These are phyloP conservation scores for Myopa testacea DNA, from an alignment of 2,888 invertebrate species.

Conservation along the genomic window DNA sequence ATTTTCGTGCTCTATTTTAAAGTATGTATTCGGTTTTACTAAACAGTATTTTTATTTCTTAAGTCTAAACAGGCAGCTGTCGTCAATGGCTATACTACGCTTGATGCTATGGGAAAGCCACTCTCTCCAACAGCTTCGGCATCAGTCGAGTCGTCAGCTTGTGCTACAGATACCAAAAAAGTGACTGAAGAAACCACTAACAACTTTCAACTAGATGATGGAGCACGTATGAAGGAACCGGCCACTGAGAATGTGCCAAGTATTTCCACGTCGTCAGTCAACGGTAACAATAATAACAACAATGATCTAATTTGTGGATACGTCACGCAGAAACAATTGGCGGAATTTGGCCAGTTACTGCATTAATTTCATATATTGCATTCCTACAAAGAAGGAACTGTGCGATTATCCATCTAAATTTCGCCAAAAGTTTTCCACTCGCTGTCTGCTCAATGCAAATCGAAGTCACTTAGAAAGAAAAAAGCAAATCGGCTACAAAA, in stretches of 20 bases:
- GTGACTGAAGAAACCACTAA: background rate
- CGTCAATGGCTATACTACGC: slow-evolving; percentile 52
- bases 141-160: background rate
- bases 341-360: slow-evolving; percentile 57
- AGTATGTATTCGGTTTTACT: background rate
- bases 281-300: slow-evolving; percentile 44
- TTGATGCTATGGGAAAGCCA: slow-evolving; percentile 52
- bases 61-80: slow-evolving; percentile 5
- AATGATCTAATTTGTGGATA: slow-evolving; percentile 55
- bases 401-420: background rate
- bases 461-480: background rate
- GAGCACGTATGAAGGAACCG: background rate
- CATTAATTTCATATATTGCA: slow-evolving; percentile 38
- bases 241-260: slow-evolving; percentile 20
- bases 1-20: background rate
- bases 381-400: too few species aligned
- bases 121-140: slow-evolving; percentile 41
- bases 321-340: slow-evolving; percentile 61
- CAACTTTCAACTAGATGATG: background rate
- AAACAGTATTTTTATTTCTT: background rate
- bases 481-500: background rate
- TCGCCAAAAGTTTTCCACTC: too few species aligned
- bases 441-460: background rate
- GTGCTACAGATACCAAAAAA: background rate
- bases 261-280: slow-evolving; percentile 17